Evolutionary conservation across 2,888 invertebrate species (phyloP).

Genomic region (Trichacis sp.): DNA sequence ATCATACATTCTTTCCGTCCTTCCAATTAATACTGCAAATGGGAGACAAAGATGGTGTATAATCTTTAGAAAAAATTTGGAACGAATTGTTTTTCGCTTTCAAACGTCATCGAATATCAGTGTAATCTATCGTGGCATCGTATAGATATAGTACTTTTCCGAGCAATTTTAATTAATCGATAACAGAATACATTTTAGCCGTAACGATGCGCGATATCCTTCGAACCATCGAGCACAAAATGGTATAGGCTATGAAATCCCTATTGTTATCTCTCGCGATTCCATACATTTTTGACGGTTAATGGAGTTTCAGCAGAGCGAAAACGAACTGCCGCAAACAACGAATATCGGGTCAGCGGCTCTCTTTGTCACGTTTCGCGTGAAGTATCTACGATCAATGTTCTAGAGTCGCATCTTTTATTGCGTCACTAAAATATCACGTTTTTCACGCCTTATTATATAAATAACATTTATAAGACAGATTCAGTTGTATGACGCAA

Average conservation of each 20-base stretch:
- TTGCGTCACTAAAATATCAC: too few species aligned
- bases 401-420: too few species aligned
- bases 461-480: too few species aligned
- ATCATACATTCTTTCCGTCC: too few species aligned
- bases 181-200: slow-evolving; percentile 29
- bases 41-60: too few species aligned
- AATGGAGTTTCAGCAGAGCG: slow-evolving; percentile 52
- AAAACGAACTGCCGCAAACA: slow-evolving; percentile 5
- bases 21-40: too few species aligned
- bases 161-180: slow-evolving; percentile 24
- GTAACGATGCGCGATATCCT: slow-evolving; percentile 41
- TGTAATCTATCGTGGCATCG: too few species aligned
- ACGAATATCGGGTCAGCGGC: too few species aligned
- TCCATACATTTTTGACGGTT: slow-evolving; percentile 55
- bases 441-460: too few species aligned
- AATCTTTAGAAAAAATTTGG: slow-evolving; percentile 27
- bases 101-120: background rate
- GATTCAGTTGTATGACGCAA: too few species aligned
- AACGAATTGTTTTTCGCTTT: slow-evolving; percentile 6
- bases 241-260: slow-evolving; percentile 43
- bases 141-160: slow-evolving; percentile 10
- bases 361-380: too few species aligned
- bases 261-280: slow-evolving; percentile 48
- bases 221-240: slow-evolving; percentile 39
- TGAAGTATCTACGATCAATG: too few species aligned